Evolutionary conservation across 2,113 vertebrate species (phyloP), one percentile per base, ranked within the genome.

Genomic region (Alethe castanea): DNA sequence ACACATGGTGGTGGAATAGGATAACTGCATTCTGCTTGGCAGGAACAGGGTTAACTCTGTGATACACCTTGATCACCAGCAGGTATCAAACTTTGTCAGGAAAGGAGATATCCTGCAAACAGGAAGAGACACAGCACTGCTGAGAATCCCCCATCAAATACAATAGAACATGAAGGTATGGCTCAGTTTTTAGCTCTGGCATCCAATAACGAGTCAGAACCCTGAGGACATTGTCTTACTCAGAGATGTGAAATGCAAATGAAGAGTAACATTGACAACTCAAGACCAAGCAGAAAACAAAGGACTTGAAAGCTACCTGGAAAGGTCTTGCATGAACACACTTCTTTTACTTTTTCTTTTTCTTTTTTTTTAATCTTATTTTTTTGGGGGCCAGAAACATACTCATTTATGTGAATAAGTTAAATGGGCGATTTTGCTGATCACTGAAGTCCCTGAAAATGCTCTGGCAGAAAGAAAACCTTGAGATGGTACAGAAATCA

Each of bases 171-270:
- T 97, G 96, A 97, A 97, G 94, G 95, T 96, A 93, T 25, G 40
- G 88, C 88, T 95, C 84, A 56, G 81, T 52, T 82, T 95, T 92
- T 72, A 96, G 90, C 87, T 82, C 88, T 94, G 86, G 72, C 94
- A 90, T 96, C 96, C 93, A 96, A 92, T 94, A 96, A 95, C 48
- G 1, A 97, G 94, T 87, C 86, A 95, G 96, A 97, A 96, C 95
- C 97, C 96, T 1, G 95, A 96, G 96, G 96, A 95, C 93, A 97
- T 95, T 97, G 96, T 97, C 96, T 97, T 92, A 95, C 86, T 94
- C 76, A 94, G 94, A 95, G 95, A 97, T 88, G 62, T 94, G 95
- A 96, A 97, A 95, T 91, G 94, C 81, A 97, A 97, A 96, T 96
- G 95, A 96, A 96, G 86, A 96, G 95, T 90, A 97, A 94, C 84